Conservation (phyloP, 2,797 vertebrate genomes). For the Pyrocephalus nanus region DNA sequence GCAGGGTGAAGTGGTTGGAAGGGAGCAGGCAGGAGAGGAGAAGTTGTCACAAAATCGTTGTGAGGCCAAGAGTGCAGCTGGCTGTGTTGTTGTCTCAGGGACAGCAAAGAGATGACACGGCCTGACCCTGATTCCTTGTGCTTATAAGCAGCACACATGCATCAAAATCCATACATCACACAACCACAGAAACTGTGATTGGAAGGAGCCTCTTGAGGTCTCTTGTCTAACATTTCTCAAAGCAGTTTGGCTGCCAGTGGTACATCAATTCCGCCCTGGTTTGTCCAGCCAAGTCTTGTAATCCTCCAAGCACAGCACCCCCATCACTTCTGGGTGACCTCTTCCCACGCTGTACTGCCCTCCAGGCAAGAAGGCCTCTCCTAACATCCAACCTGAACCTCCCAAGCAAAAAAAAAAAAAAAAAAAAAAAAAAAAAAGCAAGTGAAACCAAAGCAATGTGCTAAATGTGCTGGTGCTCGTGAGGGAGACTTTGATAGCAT, state of each 20-base stretch:
- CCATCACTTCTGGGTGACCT: not conserved
- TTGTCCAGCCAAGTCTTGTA: not conserved
- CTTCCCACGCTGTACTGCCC: not conserved
- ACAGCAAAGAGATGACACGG: not conserved
- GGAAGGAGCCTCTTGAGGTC: not conserved
- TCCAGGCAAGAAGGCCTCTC: not conserved
- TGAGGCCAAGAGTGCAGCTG: not conserved
- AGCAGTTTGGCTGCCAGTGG: not conserved
- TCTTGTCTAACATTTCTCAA: not conserved
- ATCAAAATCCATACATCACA: not conserved
- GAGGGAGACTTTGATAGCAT: not conserved
- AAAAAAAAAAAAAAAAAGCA: not conserved
- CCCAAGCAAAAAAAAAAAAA: not conserved
- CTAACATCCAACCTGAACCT: not conserved
- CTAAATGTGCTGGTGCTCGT: too few relatives aligned
- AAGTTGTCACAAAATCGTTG: not conserved
- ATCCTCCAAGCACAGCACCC: not conserved
- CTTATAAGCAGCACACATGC: not conserved
- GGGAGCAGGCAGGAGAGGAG: not conserved
- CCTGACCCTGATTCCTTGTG: accelerated
- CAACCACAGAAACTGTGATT: not conserved
- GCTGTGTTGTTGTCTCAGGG: not conserved
- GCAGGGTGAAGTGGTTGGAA: not conserved
- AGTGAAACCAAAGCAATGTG: not conserved
- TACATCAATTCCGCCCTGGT: not conserved